Evolutionary conservation across 2,113 vertebrate species (phyloP).

Genomic region (Osmerus mordax): DNA sequence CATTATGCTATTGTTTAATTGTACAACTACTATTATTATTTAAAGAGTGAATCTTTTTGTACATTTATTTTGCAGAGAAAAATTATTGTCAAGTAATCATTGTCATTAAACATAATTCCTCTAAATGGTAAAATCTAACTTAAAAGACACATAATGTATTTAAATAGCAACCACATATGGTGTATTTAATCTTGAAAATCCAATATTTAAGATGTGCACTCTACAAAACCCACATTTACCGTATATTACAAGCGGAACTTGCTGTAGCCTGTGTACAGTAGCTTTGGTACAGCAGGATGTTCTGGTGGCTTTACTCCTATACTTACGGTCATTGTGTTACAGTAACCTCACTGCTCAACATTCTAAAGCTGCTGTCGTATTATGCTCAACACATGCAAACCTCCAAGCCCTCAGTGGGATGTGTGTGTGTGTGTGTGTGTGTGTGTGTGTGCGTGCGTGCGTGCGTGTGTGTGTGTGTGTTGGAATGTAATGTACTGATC

Average conservation of each 20-base stretch:
- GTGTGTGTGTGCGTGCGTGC: no score
- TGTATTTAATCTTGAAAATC: conserved; percentile 73
- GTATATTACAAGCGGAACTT: conserved; percentile 37
- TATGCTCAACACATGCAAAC: conserved; percentile 20
- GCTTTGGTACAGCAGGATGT: conserved; percentile 41
- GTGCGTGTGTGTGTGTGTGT: no score
- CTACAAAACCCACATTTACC: conserved; percentile 48
- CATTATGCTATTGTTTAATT: conserved; percentile 72
- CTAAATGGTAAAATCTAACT: conserved; percentile 67
- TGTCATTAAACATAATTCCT: conserved; percentile 57
- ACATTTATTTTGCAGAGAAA: conserved; percentile 66
- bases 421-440: no score
- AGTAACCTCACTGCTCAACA: conserved; percentile 42
- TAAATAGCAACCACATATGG: conserved; percentile 66
- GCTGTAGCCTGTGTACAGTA: conserved; percentile 22
- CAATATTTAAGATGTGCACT: conserved; percentile 68
- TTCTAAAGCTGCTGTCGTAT: conserved; percentile 24
- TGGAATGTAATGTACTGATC: no score
- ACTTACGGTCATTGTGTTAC: conserved; percentile 54
- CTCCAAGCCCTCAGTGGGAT: no score
- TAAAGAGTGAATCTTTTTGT: conserved; percentile 66
- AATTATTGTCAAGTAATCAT: conserved; percentile 59
- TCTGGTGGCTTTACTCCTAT: conserved; percentile 50
- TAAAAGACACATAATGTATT: conserved; percentile 72
- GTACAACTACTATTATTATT: conserved; percentile 74